phyloP scores from a whole-genome alignment of 92 coral and sea anemone species.

The Palythoa grandis region DNA sequence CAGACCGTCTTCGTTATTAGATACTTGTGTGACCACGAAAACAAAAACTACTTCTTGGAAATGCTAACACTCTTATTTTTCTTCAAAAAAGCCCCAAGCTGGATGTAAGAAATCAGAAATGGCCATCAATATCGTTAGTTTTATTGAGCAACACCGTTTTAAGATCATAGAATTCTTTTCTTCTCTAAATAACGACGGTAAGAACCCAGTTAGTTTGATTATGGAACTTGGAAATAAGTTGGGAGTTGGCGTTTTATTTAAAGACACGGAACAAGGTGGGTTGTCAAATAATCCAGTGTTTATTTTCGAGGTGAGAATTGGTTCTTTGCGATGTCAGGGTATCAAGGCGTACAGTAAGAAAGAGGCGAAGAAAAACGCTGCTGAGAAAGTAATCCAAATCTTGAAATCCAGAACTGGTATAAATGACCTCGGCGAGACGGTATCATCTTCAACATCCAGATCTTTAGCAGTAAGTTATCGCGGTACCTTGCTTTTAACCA shows the following conservation, averaged over 20 bases:
- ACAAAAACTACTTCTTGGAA: not conserved
- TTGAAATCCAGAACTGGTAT: slow-evolving; percentile 6
- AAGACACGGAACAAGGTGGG: slow-evolving; percentile 1
- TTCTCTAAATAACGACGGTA: slow-evolving; percentile 39
- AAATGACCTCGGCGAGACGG: not conserved
- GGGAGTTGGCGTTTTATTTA: slow-evolving; percentile 24
- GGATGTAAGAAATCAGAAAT: not conserved
- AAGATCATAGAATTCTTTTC: slow-evolving; percentile 36
- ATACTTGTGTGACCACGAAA: not conserved
- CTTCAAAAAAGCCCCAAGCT: not conserved
- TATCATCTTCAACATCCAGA: not conserved
- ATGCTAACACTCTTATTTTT: not conserved
- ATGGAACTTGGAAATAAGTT: slow-evolving; percentile 59
- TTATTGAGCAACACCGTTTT: slow-evolving; percentile 22
- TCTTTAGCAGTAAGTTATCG: not conserved
- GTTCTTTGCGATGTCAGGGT: slow-evolving; percentile 48
- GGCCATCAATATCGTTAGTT: slow-evolving; percentile 8
- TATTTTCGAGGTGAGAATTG: slow-evolving; percentile 58
- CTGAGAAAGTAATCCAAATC: slow-evolving; percentile 50
- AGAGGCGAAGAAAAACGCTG: slow-evolving; percentile 69
- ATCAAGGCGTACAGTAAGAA: slow-evolving; percentile 58
- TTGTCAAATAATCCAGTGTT: slow-evolving; percentile 43
- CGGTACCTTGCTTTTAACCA: not conserved
- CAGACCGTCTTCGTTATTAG: not conserved
- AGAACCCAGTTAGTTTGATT: slow-evolving; percentile 58